Evolutionary conservation across 2,888 invertebrate genomes (phyloP).

Genomic region (Cheilosia scutellata): DNA sequence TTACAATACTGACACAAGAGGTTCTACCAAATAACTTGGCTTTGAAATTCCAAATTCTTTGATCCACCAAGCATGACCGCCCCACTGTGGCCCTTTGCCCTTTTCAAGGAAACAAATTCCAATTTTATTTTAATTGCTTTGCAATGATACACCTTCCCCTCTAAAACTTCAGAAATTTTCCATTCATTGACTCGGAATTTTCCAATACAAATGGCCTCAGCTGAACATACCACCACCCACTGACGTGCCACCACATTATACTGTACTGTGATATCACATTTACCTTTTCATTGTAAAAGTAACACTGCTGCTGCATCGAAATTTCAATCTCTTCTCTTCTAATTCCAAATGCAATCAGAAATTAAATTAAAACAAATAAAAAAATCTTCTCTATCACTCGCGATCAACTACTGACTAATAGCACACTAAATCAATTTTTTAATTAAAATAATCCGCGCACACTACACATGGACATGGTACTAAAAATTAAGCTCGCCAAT

Average conservation of each 20-base stretch:
- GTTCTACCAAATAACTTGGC: no score
- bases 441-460: not conserved
- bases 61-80: no score
- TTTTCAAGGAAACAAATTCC: no score
- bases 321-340: not conserved
- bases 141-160: not conserved
- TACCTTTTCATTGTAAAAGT: not conserved
- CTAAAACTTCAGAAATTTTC: slow-evolving; percentile 10
- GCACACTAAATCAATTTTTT: not conserved
- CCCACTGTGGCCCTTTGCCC: no score
- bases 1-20: no score
- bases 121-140: not conserved
- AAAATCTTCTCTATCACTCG: slow-evolving; percentile 4
- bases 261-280: not conserved
- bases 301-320: slow-evolving; percentile 1
- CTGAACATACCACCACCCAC: not conserved
- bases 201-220: no score
- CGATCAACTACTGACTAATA: not conserved
- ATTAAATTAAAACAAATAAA: not conserved
- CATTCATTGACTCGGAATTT: slow-evolving; percentile 5
- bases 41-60: no score
- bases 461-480: not conserved
- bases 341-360: slow-evolving; percentile 2
- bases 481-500: not conserved
- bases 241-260: not conserved